Evolutionary conservation across 2,797 vertebrate genomes (phyloP).

Genomic region (Gymnodraco acuticeps): DNA sequence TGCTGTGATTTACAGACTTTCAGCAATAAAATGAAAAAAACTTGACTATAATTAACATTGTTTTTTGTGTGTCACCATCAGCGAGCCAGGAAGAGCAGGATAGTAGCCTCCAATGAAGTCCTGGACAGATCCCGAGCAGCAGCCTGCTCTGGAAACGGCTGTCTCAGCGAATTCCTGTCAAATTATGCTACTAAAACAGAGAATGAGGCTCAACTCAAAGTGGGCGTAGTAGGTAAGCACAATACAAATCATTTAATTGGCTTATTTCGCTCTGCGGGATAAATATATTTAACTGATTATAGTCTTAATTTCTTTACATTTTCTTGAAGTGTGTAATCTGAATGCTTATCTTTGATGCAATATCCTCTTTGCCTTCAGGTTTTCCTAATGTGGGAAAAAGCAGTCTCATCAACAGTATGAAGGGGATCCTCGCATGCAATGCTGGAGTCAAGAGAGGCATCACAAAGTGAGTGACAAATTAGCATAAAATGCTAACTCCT

Average conservation of each 20-base stretch:
- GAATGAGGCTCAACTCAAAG: conserved; percentile 80
- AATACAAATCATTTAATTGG: not conserved
- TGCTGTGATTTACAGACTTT: not conserved
- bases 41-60: not conserved
- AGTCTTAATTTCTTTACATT: not conserved
- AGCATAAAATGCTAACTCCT: too few relatives aligned
- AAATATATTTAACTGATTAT: not conserved
- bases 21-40: not conserved
- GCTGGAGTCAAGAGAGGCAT: conserved; percentile 88
- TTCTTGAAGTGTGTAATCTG: not conserved
- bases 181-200: conserved; percentile 64
- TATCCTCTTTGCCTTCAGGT: conserved; percentile 76
- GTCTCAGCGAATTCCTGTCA: conserved; percentile 86
- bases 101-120: conserved; percentile 52
- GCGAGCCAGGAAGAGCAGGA: conserved; percentile 79
- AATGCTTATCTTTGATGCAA: not conserved
- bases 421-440: conserved; percentile 87
- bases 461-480: conserved; percentile 88
- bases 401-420: conserved; percentile 95
- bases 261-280: not conserved
- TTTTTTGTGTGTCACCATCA: conserved; percentile 49
- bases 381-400: conserved; percentile 98
- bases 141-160: conserved; percentile 81
- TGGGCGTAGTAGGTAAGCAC: conserved; percentile 92
- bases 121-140: conserved; percentile 80